phyloP scores from a whole-genome alignment of 2,888 invertebrate genomes.

The Phymatocera aterrima region DNA sequence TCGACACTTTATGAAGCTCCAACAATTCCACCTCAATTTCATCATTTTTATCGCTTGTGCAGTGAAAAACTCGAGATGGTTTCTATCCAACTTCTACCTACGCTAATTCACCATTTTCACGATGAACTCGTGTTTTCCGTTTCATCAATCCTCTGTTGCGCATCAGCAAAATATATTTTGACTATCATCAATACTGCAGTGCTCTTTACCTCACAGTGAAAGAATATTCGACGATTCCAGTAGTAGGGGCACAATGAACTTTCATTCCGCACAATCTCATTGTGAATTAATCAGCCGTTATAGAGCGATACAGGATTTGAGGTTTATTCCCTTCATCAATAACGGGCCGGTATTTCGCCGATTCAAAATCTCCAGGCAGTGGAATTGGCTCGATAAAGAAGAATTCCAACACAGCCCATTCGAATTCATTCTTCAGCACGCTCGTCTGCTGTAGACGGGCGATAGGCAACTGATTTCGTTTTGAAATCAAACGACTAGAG shows the following conservation, averaged over 20 bases:
- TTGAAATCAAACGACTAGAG: too few relatives aligned
- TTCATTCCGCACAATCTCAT: background rate
- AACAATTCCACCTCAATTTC: background rate
- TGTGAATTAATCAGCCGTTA: background rate
- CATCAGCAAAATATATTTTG: too few relatives aligned
- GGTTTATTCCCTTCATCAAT: background rate
- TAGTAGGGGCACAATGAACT: background rate
- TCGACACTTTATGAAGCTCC: too few relatives aligned
- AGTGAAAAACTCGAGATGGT: background rate
- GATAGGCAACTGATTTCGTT: too few relatives aligned
- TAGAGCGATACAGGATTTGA: background rate
- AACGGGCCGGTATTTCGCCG: slow-evolving; percentile 4
- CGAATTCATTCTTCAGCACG: slow-evolving; percentile 28
- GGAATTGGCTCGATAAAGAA: slow-evolving; percentile 27
- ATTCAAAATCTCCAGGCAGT: background rate
- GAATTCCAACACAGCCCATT: slow-evolving; percentile 1
- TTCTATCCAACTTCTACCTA: too few relatives aligned
- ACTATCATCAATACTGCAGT: too few relatives aligned
- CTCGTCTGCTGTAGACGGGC: too few relatives aligned
- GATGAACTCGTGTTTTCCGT: too few relatives aligned
- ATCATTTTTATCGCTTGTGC: background rate
- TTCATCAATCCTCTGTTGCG: too few relatives aligned
- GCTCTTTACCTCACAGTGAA: too few relatives aligned
- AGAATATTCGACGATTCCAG: too few relatives aligned
- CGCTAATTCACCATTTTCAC: too few relatives aligned